These are phyloP conservation scores for Neoseiulus cucumeris DNA, from an alignment of 1,140 invertebrate species.

Conservation along the genomic window DNA sequence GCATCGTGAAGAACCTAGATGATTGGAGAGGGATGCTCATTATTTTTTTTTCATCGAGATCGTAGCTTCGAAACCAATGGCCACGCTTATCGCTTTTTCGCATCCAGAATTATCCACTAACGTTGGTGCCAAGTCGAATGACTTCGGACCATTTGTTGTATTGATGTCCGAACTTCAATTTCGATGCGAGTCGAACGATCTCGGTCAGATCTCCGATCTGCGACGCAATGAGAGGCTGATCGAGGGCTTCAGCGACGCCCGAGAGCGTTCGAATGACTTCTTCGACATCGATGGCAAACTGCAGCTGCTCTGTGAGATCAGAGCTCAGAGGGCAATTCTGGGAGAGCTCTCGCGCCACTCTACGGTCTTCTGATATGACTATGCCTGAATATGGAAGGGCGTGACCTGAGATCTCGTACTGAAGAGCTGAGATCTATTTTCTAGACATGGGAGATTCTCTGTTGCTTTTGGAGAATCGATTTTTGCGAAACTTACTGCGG, in stretches of 20 bases:
- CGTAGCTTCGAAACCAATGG: too few species aligned
- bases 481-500: background rate
- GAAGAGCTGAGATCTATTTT: too few species aligned
- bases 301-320: background rate
- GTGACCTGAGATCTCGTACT: too few species aligned
- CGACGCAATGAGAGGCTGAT: background rate
- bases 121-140: background rate
- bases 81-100: too few species aligned
- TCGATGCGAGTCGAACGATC: background rate
- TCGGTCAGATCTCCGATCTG: background rate
- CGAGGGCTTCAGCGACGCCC: background rate
- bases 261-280: constrained; percentile 1
- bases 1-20: too few species aligned
- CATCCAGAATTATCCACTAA: too few species aligned
- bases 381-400: background rate
- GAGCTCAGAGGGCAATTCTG: background rate
- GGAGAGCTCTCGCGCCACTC: background rate
- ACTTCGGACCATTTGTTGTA: background rate
- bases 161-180: background rate
- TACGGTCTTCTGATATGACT: background rate
- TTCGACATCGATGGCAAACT: background rate
- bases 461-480: too few species aligned
- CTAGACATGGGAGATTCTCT: too few species aligned
- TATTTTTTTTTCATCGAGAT: too few species aligned
- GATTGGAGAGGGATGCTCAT: too few species aligned